phyloP scores from a whole-genome alignment of 2,113 vertebrate genomes.

The Centrocercus urophasianus region DNA sequence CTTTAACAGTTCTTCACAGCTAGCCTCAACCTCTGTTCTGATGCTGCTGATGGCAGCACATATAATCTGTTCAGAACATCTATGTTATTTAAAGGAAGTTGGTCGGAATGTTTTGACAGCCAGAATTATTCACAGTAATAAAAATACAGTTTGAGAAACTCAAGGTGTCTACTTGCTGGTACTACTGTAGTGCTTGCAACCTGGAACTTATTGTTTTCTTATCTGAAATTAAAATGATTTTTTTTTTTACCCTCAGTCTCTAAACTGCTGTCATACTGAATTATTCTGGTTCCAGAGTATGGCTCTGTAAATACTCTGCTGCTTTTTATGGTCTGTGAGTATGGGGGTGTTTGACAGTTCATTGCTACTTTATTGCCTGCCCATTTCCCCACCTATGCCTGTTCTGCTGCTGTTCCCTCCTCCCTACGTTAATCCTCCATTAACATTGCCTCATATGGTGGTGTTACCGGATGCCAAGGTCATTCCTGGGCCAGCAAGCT shows the following conservation, averaged over 20 bases:
- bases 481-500: constrained; percentile 5
- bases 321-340: constrained; percentile 26
- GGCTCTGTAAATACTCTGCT: constrained; percentile 32
- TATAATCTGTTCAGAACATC: neutral
- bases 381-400: neutral
- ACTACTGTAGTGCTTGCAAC: neutral
- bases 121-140: neutral
- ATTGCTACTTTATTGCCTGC: constrained; percentile 40
- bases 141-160: neutral
- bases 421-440: neutral
- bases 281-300: constrained; percentile 33
- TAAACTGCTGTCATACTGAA: constrained; percentile 20
- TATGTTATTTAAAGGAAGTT: neutral
- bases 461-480: constrained; percentile 46
- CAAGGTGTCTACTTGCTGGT: neutral
- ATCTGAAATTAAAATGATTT: neutral
- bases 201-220: neutral
- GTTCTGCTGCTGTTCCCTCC: neutral
- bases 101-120: neutral
- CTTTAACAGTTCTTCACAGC: constrained; percentile 9
- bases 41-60: neutral
- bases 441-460: neutral
- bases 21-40: neutral
- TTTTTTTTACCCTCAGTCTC: neutral
- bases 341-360: constrained; percentile 9